These are phyloP conservation scores for Oreonectes daqikongensis DNA, from an alignment of 2,797 vertebrate species.

Conservation along the genomic window DNA sequence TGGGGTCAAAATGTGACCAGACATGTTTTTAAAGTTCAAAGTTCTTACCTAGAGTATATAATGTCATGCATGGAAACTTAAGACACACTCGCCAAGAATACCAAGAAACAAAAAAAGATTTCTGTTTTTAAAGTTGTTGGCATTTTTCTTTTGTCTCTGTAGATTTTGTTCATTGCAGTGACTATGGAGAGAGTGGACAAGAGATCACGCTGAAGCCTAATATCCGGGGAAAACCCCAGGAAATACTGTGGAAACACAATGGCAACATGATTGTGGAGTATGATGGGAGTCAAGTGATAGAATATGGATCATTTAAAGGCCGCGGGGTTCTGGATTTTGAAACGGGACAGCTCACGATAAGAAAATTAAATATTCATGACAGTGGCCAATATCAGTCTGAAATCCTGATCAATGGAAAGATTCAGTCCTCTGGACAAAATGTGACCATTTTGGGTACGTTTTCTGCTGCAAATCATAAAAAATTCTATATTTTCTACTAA, in stretches of 20 bases:
- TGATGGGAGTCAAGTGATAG: neutral
- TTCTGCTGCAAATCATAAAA: too few relatives aligned
- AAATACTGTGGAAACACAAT: constrained; percentile 23
- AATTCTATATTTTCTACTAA: too few relatives aligned
- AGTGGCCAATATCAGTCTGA: neutral
- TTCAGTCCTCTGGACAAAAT: neutral
- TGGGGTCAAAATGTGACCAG: too few relatives aligned
- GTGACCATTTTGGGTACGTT: constrained; percentile 7
- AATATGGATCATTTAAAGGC: neutral
- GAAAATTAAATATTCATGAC: neutral
- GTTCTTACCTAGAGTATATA: too few relatives aligned
- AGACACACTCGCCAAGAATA: too few relatives aligned
- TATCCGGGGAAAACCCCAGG: neutral
- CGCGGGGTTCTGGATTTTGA: constrained; percentile 7
- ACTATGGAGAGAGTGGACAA: neutral
- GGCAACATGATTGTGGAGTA: neutral
- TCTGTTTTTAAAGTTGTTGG: too few relatives aligned
- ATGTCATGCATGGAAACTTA: too few relatives aligned
- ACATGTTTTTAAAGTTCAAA: too few relatives aligned
- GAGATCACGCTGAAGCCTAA: neutral
- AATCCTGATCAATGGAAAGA: neutral
- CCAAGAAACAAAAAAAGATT: too few relatives aligned
- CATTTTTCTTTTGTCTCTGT: neutral
- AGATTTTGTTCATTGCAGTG: neutral
- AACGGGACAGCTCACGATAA: constrained; percentile 13